Base-by-base conservation (phyloP, 2,888 invertebrate genomes). In the Ennomos fuscantarius region DNA sequence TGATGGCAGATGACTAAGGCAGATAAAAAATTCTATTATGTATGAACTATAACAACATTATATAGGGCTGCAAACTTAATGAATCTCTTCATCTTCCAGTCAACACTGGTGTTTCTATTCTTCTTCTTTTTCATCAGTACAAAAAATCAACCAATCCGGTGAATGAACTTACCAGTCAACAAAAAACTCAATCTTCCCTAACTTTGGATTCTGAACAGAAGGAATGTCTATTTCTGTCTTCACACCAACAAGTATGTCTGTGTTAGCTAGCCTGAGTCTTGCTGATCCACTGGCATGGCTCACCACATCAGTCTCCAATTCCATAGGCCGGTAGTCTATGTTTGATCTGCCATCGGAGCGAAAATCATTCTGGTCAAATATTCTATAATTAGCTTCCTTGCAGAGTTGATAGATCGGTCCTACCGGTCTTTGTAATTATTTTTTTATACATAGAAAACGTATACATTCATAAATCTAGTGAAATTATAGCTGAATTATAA, bases 101-200 rank as follows among this genome's bases (percentile, higher is more conserved):
- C 24, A 24, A 24, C 24, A 3, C 24, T 24, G 24, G 24, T 24
- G 6, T 24, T 15, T 24, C 24, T 24, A 24, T 24, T 6, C 24
- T 24, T 24, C 24, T 24, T 24, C 6, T 24, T 24, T 24, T 24
- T 24, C 24, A 24, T 6, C 5, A 24, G 0, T 24, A 24, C 6
- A 6, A 24, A 24, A 6, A 24, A 24, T 6, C 6, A 6, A 24
- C 24, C 24, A 24, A 24, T 3, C 24, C 1, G 6, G 9, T 36
- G 32, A 48, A 41, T 1, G 37, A 12, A 41, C 84, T 86, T 92
- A 98, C 98, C 98, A 99, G 83, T 99, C 99, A 13, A 99, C 97
- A 87, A 98, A 98, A 87, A 99, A 99, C 78, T 98, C 97, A 35
- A 99, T 91, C 89, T 97, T 96, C 33, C 99, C 99, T 75, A 95